Conservation (phyloP, 2,888 invertebrate species). For the Synergus laeviventris region DNA sequence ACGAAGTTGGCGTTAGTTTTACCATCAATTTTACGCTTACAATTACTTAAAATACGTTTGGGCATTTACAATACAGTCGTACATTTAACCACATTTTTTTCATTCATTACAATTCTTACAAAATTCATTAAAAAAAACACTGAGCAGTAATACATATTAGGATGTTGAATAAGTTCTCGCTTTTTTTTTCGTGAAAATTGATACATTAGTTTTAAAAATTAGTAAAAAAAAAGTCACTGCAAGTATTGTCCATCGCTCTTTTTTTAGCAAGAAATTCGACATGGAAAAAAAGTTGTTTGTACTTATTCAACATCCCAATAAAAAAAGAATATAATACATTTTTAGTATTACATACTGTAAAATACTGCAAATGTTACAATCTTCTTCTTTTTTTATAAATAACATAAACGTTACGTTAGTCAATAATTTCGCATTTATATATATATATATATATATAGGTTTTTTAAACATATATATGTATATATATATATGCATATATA, state of each 20-base stretch:
- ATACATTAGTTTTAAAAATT: no score
- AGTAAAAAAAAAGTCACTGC: no score
- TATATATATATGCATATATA: no score
- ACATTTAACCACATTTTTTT: constrained; percentile 1
- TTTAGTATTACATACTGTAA: no score
- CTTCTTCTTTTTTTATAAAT: constrained; percentile 22
- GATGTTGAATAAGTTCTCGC: no score
- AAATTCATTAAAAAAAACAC: not conserved
- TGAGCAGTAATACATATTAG: not conserved
- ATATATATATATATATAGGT: no score
- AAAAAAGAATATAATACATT: not conserved
- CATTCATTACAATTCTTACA: constrained; percentile 8
- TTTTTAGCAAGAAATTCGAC: no score
- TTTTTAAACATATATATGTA: no score
- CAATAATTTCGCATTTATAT: not conserved
- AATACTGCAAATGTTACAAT: not conserved
- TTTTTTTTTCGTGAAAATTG: no score
- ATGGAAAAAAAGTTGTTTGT: no score
- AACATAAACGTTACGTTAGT: constrained; percentile 17
- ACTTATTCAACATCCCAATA: no score
- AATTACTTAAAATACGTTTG: not conserved
- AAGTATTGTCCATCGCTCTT: no score
- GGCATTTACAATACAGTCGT: constrained; percentile 12
- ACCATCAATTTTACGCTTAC: not conserved
- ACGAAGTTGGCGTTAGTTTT: not conserved